Evolutionary conservation across 2,113 vertebrate species (phyloP).

Genomic region (Gorsachius goisagi): DNA sequence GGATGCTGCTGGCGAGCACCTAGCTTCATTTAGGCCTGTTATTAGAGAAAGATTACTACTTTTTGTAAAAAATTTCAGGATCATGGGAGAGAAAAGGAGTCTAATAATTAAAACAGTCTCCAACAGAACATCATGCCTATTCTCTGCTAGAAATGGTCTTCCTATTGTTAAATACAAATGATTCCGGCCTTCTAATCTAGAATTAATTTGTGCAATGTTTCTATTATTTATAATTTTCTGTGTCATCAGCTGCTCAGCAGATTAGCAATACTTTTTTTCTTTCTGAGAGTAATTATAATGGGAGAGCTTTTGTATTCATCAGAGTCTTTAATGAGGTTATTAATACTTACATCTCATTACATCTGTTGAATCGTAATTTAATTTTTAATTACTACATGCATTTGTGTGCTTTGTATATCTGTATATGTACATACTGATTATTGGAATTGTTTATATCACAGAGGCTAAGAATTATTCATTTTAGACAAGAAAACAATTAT

Average conservation of each 20-base stretch:
- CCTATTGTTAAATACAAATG: conserved; percentile 35
- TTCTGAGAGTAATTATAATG: conserved; percentile 46
- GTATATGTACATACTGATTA: background rate
- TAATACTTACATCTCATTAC: conserved; percentile 57
- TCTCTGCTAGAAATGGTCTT: conserved; percentile 26
- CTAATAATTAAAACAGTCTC: conserved; percentile 16
- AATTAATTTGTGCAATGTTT: conserved; percentile 60
- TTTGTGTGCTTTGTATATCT: conserved; percentile 27
- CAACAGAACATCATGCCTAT: background rate
- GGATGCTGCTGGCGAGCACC: background rate
- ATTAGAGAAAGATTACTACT: background rate
- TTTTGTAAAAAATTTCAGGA: background rate
- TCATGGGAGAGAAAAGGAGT: background rate
- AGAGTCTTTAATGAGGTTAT: conserved; percentile 63
- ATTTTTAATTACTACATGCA: conserved; percentile 43
- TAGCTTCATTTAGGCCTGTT: background rate
- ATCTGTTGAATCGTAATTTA: conserved; percentile 52
- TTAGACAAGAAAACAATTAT: background rate
- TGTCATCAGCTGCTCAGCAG: conserved; percentile 46
- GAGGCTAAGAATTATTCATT: background rate
- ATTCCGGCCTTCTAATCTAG: conserved; percentile 50
- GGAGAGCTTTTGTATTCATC: conserved; percentile 56
- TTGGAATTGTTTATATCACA: background rate
- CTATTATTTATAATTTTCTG: conserved; percentile 67
- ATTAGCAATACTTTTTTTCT: conserved; percentile 55